phyloP scores from a whole-genome alignment of 2,113 vertebrate species.

The Daubentonia madagascariensis region DNA sequence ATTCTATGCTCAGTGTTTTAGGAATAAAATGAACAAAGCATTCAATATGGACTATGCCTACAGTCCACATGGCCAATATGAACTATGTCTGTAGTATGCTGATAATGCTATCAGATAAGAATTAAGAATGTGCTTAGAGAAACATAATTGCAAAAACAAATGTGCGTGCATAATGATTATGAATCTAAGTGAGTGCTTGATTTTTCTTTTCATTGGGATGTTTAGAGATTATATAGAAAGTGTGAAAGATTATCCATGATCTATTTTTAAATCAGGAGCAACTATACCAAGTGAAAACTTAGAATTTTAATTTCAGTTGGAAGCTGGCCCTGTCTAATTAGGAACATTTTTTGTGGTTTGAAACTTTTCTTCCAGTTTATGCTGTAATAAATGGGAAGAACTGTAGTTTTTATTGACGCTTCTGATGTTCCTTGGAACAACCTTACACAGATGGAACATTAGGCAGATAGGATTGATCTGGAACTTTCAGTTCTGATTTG shows the following conservation, averaged over 20 bases:
- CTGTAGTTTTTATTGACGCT: background rate
- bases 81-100: background rate
- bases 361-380: background rate
- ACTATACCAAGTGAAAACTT: background rate
- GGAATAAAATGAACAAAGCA: background rate
- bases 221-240: background rate
- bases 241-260: background rate
- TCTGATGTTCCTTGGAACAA: background rate
- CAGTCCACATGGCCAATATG: background rate
- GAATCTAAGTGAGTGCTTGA: background rate
- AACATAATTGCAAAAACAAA: background rate
- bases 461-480: background rate
- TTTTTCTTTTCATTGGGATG: background rate
- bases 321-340: background rate
- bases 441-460: background rate
- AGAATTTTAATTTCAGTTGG: background rate
- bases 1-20: background rate
- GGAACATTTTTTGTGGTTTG: background rate
- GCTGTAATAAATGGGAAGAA: background rate
- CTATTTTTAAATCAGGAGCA: conserved; percentile 25
- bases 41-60: background rate
- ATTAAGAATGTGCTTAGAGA: background rate
- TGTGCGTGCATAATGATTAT: background rate
- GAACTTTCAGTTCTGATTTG: background rate
- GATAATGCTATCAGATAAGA: background rate